Conservation (phyloP, 2,888 invertebrate genomes). For the Morpho helenor region DNA sequence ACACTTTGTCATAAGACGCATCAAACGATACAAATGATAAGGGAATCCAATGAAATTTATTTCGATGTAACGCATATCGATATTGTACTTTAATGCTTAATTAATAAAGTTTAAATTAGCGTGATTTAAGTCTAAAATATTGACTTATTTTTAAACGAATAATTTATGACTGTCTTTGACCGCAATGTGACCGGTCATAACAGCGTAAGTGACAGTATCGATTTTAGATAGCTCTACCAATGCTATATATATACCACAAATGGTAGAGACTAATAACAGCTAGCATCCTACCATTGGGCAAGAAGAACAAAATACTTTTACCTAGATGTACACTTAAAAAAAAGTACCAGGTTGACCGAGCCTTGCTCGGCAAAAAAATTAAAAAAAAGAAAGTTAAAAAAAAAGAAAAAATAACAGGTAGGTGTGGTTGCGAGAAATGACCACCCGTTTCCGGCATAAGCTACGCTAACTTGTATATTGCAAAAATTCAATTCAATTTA, state of each 20-base stretch:
- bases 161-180: slow-evolving; percentile 51
- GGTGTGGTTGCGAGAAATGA: no score
- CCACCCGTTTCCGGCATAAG: no score
- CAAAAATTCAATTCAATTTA: no score
- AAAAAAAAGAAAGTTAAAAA: no score
- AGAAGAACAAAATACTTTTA: no score
- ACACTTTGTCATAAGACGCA: slow-evolving; percentile 24
- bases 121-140: slow-evolving; percentile 28
- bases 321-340: background rate
- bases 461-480: no score
- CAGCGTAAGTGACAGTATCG: slow-evolving; percentile 14
- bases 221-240: background rate
- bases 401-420: no score
- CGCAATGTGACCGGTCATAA: slow-evolving; percentile 29
- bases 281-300: no score
- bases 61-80: slow-evolving; percentile 28
- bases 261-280: no score
- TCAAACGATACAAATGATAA: slow-evolving; percentile 41
- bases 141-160: slow-evolving; percentile 40
- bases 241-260: no score
- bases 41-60: slow-evolving; percentile 42
- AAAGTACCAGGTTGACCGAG: no score
- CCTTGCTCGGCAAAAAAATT: no score
- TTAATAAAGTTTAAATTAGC: slow-evolving; percentile 22
- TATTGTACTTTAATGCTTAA: slow-evolving; percentile 20